A percentile compares a stretch with the other conserved stretches of the same genome.
Evolutionary conservation across 2,888 invertebrate genomes (phyloP).

Genomic region (Autographa gamma): DNA sequence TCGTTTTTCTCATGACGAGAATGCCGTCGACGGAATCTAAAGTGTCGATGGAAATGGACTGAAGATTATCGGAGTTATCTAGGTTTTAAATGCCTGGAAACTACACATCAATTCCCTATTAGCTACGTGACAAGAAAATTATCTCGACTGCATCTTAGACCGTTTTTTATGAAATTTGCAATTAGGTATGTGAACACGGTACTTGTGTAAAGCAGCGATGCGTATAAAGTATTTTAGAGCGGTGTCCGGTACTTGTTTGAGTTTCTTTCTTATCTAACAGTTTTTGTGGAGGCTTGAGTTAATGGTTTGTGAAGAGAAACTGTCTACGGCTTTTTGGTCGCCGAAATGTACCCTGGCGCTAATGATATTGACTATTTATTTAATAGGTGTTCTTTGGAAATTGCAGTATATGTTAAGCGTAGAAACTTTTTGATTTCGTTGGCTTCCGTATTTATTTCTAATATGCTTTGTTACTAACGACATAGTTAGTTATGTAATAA

Average conservation of each 20-base stretch:
- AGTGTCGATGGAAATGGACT: constrained; percentile 59
- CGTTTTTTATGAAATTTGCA: constrained; percentile 59
- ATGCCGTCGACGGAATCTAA: constrained; percentile 59
- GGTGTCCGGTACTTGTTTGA: constrained; percentile 46
- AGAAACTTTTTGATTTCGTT: too few species aligned
- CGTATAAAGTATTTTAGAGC: constrained; percentile 36
- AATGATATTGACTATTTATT: too few species aligned
- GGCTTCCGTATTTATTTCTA: too few species aligned
- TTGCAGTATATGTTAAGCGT: too few species aligned
- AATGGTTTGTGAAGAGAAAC: neutral
- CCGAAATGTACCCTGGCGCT: too few species aligned
- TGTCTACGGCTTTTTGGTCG: neutral
- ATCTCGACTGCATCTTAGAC: constrained; percentile 47
- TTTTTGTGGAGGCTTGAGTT: constrained; percentile 31
- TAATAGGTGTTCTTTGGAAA: too few species aligned
- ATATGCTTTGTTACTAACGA: too few species aligned
- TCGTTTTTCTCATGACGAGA: constrained; percentile 44
- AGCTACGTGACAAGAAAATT: constrained; percentile 67
- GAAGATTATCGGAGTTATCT: constrained; percentile 62
- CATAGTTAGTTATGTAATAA: too few species aligned
- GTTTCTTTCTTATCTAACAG: constrained; percentile 40
- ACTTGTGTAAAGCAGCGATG: constrained; percentile 46
- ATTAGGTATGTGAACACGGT: constrained; percentile 46
- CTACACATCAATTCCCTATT: constrained; percentile 66
- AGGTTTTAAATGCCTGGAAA: constrained; percentile 63